These are phyloP conservation scores for Colaptes auratus DNA, from an alignment of 2,113 vertebrate species.

Conservation along the genomic window DNA sequence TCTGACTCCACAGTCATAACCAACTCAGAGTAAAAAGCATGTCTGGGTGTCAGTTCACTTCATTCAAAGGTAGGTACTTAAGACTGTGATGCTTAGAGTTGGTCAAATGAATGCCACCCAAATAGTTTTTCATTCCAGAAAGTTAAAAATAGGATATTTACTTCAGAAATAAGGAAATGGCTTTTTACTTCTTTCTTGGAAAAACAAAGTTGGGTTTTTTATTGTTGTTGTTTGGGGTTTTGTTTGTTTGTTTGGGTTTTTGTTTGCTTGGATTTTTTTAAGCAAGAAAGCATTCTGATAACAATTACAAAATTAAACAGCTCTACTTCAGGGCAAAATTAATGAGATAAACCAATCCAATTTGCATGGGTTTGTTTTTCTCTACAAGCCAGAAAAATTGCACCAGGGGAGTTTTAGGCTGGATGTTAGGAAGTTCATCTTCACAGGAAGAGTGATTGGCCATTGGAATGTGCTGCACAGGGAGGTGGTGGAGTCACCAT, in stretches of 20 bases:
- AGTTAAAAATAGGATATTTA: background rate
- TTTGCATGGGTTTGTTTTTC: background rate
- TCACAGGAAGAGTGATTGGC: no score
- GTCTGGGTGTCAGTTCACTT: background rate
- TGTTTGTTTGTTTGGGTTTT: no score
- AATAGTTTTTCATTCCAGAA: background rate
- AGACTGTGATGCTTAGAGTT: background rate
- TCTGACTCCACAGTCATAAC: background rate
- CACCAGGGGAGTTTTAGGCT: no score
- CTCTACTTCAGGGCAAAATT: background rate
- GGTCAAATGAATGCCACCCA: background rate
- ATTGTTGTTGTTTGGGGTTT: no score
- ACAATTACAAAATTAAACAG: background rate
- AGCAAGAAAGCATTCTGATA: background rate
- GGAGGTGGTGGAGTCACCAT: no score
- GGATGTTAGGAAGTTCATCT: no score
- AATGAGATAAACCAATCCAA: no score
- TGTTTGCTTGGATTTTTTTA: background rate
- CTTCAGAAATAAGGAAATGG: background rate
- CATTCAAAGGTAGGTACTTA: background rate
- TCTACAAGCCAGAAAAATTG: background rate
- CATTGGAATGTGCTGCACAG: no score
- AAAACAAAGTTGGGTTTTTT: no score
- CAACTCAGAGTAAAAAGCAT: background rate
- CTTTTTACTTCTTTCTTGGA: background rate